Base-by-base conservation (phyloP, 1,140 invertebrate genomes). In the Neotoxoptera formosana region DNA sequence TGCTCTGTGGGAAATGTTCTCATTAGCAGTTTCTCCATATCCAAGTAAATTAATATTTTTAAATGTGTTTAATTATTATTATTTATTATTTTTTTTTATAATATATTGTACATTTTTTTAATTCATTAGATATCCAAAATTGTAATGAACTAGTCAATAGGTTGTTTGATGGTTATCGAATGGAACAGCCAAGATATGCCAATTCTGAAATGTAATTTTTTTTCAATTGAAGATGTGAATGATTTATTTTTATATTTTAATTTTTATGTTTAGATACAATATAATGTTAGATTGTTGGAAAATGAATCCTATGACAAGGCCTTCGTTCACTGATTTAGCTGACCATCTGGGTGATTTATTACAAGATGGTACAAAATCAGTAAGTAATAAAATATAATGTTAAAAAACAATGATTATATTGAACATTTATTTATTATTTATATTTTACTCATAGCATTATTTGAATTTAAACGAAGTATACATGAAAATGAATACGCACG, bases 1-100 rank as follows among this genome's bases (percentile, higher is more conserved):
- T 88, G 98, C 98, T 7, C 94, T 99, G 0, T 99, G 98, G 98
- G 99, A 99, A 95, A 96, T 99, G 93, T 99, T 99, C 95, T 98
- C 98, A 0, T 96, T 99, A 34, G 98, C 98, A 0, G 97, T 97
- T 94, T 98, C 97, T 2, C 98, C 98, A 0, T 99, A 99, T 96
- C 97, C 97, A 0, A 97, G 97, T 94, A 94, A 67, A n/a, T n/a
- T n/a, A n/a, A n/a, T 45, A 90, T 90, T 60, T 83, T 81, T 25
- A 53, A 36, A n/a, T n/a, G n/a, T n/a, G n/a, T n/a, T n/a, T n/a
- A n/a, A n/a, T n/a, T n/a, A n/a, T n/a, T n/a, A n/a, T n/a, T n/a
- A 30, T 86, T 67, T n/a, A 30, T 89, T 6, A n/a, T n/a, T n/a
- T 76, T 67, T 76, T 7, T n/a, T n/a, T 8, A 51, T 93, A 48